phyloP scores from a whole-genome alignment of 2,113 vertebrate genomes.

The Eudyptes chrysolophus region DNA sequence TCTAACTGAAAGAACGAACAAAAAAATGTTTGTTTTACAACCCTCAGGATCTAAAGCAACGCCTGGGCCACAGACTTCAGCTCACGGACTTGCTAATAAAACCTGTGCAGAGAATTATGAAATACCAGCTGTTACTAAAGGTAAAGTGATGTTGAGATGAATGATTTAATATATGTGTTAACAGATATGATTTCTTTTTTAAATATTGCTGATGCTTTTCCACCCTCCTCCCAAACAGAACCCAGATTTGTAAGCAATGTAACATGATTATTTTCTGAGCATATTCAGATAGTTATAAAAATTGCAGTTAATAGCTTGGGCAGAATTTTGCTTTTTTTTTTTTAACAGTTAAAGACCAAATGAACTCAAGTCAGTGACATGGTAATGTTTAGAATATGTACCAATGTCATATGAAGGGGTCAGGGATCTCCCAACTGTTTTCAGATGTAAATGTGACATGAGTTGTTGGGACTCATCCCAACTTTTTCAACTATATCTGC shows the following conservation, averaged over 20 bases:
- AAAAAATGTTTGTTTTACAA: background rate
- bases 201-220: background rate
- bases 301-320: background rate
- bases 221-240: background rate
- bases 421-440: background rate
- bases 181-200: background rate
- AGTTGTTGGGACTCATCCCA: background rate
- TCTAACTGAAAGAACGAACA: background rate
- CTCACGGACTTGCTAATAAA: constrained; percentile 95
- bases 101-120: constrained; percentile 97
- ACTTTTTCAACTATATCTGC: background rate
- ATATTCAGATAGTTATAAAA: background rate
- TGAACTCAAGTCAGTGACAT: background rate
- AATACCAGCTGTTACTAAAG: constrained; percentile 98
- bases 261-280: background rate
- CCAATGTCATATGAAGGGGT: background rate
- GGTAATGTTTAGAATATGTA: background rate
- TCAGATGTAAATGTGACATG: background rate
- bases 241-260: background rate
- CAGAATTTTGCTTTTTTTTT: background rate
- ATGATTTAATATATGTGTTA: background rate
- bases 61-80: constrained; percentile 89
- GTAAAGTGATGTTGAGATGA: constrained; percentile 61
- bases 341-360: background rate
- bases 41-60: constrained; percentile 90